Base-by-base conservation (phyloP, 2,113 vertebrate species). In the Scatophagus argus region DNA sequence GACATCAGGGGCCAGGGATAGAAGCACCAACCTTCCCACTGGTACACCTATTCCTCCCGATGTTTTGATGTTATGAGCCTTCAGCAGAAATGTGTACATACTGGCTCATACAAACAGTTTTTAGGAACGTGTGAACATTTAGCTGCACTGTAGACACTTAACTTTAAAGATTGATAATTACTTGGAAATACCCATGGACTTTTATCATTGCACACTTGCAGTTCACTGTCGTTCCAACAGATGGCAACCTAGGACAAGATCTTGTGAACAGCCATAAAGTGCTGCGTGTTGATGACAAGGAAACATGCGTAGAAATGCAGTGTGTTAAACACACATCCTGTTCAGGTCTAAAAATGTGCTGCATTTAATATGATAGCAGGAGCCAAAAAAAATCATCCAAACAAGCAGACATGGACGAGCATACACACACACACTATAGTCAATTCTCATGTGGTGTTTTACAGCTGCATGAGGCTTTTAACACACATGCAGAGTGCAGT, bases 241-340 rank as follows among this genome's bases (percentile, higher is more conserved):
- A 74, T 88, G 85, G 77, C 87, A 49, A 41, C 58, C 67, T 71
- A 55, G 71, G 25, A 87, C 74, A 86, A 75, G 62, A 0, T 32
- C 29, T 34, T 17, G n/a, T 8, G 16, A 46, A 12, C 8, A 34
- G 12, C 8, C 10, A 2, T 14, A 2, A 11, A 1, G 9, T 38
- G 8, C 16, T 17, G 19, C 13, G 16, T 47, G 6, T 16, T 46
- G 56, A 29, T 46, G 56, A 29, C 8, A 23, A 52, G 52, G 39
- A 78, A 49, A 52, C 54, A 34, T 1, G 36, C 13, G 13, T 10
- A 16, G 23, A 69, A 49, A 60, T n/a, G 43, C 41, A 67, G 8
- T 59, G 27, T 64, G 25, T 61, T 55, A 6, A 51, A 76, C 25
- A 44, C 9, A 34, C 36, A 68, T 21, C 25, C 14, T 11, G 3